phyloP scores from a whole-genome alignment of 2,113 vertebrate species.

The Lagopus muta region DNA sequence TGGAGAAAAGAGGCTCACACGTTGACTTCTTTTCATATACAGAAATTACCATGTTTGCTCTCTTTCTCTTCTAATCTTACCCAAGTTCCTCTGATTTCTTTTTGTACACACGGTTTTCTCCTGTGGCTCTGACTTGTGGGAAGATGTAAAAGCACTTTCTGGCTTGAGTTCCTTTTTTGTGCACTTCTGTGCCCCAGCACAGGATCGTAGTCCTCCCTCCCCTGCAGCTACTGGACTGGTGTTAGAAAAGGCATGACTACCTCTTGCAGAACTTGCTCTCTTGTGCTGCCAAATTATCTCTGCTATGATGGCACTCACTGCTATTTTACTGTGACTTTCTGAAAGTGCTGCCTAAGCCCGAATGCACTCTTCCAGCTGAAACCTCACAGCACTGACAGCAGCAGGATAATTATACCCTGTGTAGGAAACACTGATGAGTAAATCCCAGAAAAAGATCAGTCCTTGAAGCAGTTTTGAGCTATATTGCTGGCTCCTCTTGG shows the following conservation, averaged over 20 bases:
- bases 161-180: background rate
- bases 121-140: background rate
- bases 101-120: background rate
- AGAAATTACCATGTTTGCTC: background rate
- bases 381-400: background rate
- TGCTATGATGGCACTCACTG: background rate
- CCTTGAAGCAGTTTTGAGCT: background rate
- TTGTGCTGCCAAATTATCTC: background rate
- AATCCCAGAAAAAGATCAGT: background rate
- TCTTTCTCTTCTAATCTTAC: background rate
- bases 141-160: background rate
- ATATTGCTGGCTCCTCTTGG: background rate
- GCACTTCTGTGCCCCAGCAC: background rate
- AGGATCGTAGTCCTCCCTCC: background rate
- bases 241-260: background rate
- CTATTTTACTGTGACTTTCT: background rate
- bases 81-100: background rate
- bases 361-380: background rate
- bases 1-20: background rate
- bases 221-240: rapidly evolving
- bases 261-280: background rate
- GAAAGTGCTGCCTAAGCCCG: slow-evolving; percentile 14
- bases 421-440: slow-evolving; percentile 15
- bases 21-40: background rate
- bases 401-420: background rate